A percentile compares a stretch with the other conserved stretches of the same genome.
Conservation (phyloP, 2,888 invertebrate species). For the Lacanobia wlatinum region DNA sequence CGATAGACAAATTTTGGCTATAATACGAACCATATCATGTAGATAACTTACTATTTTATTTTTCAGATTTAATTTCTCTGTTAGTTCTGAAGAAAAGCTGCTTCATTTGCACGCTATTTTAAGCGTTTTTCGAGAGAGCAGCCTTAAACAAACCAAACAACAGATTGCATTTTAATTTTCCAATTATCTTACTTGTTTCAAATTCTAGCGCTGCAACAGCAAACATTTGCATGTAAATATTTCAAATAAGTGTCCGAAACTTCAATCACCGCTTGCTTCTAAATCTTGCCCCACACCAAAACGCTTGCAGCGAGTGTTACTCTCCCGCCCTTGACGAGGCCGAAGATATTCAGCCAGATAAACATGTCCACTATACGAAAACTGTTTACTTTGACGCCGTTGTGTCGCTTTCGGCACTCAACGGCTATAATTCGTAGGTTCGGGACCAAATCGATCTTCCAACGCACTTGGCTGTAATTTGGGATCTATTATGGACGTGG, state of each 20-base stretch:
- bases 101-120: too few relatives aligned
- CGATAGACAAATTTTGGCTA: too few relatives aligned
- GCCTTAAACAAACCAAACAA: too few relatives aligned
- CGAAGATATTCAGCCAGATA: slow-evolving; percentile 75
- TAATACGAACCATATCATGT: too few relatives aligned
- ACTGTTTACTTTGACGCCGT: slow-evolving; percentile 72
- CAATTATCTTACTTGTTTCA: too few relatives aligned
- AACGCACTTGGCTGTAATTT: slow-evolving; percentile 56
- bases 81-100: too few relatives aligned
- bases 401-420: slow-evolving; percentile 57
- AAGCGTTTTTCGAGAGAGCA: too few relatives aligned
- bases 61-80: too few relatives aligned
- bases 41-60: too few relatives aligned
- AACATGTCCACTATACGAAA: slow-evolving; percentile 65
- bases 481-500: slow-evolving; percentile 55
- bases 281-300: slow-evolving; percentile 52
- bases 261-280: slow-evolving; percentile 26
- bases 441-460: slow-evolving; percentile 54
- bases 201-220: too few relatives aligned
- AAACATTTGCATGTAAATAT: neutral
- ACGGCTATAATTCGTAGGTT: slow-evolving; percentile 47
- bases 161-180: too few relatives aligned
- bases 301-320: slow-evolving; percentile 60
- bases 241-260: neutral
- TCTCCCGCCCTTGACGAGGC: slow-evolving; percentile 74